These are phyloP conservation scores for Theristicus caerulescens DNA, from an alignment of 2,113 vertebrate species.

Conservation along the genomic window DNA sequence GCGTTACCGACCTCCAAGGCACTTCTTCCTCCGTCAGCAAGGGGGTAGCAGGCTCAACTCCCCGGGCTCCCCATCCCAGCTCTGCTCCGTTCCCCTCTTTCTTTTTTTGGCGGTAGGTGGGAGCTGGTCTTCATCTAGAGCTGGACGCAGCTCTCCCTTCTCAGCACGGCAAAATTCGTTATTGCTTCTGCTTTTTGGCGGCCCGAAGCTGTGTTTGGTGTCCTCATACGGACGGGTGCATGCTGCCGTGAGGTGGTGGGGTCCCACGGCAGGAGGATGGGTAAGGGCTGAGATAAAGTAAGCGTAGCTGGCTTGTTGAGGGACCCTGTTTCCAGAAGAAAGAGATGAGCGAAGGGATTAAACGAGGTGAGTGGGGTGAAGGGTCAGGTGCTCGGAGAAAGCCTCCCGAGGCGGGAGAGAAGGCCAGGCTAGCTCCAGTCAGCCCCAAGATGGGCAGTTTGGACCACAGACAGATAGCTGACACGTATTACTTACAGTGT, in stretches of 20 bases:
- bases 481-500: constrained; percentile 9
- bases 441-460: not conserved
- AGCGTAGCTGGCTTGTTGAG: not conserved
- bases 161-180: fast-evolving
- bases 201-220: not conserved
- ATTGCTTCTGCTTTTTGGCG: not conserved
- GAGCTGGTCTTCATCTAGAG: not conserved
- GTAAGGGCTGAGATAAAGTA: not conserved
- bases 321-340: not conserved
- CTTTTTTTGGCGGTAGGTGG: not conserved
- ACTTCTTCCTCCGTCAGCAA: not conserved
- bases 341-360: not conserved
- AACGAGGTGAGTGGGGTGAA: not conserved
- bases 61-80: not conserved
- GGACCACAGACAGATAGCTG: not conserved
- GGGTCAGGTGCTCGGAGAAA: not conserved
- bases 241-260: not conserved
- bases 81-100: not conserved
- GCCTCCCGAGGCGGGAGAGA: not conserved
- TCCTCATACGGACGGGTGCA: fast-evolving
- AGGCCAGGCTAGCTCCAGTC: not conserved
- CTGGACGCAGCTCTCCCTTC: not conserved
- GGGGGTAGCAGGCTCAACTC: too few species aligned
- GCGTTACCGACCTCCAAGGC: not conserved
- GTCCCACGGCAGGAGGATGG: fast-evolving